phyloP scores from a whole-genome alignment of 2,797 vertebrate genomes.

The Diceros bicornis region DNA sequence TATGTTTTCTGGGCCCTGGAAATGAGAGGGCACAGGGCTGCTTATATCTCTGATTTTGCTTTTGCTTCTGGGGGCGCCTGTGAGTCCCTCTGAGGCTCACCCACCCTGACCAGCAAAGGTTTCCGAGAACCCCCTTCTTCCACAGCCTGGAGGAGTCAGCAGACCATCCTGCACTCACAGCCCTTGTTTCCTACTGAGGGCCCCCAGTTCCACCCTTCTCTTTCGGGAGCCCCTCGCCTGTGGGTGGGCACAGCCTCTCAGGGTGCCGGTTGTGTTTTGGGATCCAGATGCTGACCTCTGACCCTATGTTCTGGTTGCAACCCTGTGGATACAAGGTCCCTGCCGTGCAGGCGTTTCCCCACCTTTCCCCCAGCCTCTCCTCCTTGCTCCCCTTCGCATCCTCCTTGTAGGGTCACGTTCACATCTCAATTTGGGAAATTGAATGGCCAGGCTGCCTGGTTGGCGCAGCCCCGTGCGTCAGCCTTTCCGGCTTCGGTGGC shows the following conservation, averaged over 20 bases:
- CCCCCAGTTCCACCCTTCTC: not conserved
- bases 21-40: fast-evolving
- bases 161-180: conserved; percentile 70
- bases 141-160: conserved; percentile 82
- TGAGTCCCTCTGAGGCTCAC: not conserved
- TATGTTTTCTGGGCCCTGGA: not conserved
- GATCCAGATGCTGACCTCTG: not conserved
- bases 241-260: not conserved
- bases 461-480: not conserved
- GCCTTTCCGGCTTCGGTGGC: not conserved
- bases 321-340: fast-evolving
- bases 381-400: conserved; percentile 54
- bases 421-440: conserved; percentile 59
- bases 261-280: not conserved
- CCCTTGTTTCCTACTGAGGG: not conserved
- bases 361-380: not conserved
- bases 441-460: not conserved
- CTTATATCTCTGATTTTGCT: not conserved
- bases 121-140: conserved; percentile 78
- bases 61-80: not conserved
- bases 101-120: conserved; percentile 63
- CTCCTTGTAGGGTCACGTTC: conserved; percentile 64
- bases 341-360: not conserved
- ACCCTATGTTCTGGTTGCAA: not conserved
- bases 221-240: not conserved